Conservation (phyloP, 1,140 invertebrate genomes). For the Gerris buenoi region DNA sequence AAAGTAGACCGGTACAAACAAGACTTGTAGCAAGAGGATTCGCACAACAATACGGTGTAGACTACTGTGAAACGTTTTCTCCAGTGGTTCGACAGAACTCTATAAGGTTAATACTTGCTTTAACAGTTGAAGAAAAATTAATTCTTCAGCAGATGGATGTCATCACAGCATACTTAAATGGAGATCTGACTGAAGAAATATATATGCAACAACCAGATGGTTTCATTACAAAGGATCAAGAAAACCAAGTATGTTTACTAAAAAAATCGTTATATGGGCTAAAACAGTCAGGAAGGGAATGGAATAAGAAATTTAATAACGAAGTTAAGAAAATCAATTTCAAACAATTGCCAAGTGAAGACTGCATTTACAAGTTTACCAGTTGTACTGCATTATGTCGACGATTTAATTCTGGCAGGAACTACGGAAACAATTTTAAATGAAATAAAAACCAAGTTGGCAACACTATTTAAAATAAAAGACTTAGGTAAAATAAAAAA, state of each 20-base stretch:
- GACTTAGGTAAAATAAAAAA: background rate
- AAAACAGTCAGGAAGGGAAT: too few species aligned
- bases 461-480: background rate
- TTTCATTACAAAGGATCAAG: too few species aligned
- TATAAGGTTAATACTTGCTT: background rate
- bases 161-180: slow-evolving; percentile 30
- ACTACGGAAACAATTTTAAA: too few species aligned
- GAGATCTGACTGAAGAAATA: too few species aligned
- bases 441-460: too few species aligned
- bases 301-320: background rate
- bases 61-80: background rate
- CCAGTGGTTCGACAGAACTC: too few species aligned
- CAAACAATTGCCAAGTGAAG: background rate
- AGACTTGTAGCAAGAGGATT: background rate
- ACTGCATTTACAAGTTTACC: background rate
- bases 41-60: background rate
- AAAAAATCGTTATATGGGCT: too few species aligned
- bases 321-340: background rate
- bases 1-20: slow-evolving; percentile 1
- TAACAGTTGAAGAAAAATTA: background rate
- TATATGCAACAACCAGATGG: too few species aligned
- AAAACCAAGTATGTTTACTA: background rate
- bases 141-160: slow-evolving; percentile 14
- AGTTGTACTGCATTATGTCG: background rate
- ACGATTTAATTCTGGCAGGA: background rate